phyloP scores from a whole-genome alignment of 92 coral and sea anemone genomes.

The Galaxea fascicularis region DNA sequence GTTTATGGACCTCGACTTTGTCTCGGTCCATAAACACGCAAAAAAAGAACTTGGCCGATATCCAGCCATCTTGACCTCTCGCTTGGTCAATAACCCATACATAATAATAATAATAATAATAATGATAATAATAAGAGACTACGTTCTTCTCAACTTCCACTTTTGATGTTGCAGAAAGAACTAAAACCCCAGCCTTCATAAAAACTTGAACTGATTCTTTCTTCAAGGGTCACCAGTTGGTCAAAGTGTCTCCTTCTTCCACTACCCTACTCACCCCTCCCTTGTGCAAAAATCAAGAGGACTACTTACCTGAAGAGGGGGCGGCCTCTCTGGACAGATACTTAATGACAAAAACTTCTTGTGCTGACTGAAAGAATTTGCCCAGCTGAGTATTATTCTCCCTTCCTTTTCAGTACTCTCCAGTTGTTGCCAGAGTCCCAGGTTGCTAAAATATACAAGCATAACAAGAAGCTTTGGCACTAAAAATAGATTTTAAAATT shows the following conservation, averaged over 20 bases:
- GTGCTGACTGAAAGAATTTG: slow-evolving; percentile 68
- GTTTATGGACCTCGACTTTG: too few relatives aligned
- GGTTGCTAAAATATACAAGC: slow-evolving; percentile 32
- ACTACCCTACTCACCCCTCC: background rate
- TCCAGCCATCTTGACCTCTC: too few relatives aligned
- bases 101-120: too few relatives aligned
- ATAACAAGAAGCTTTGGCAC: background rate
- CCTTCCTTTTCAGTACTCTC: slow-evolving; percentile 70
- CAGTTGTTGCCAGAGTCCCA: slow-evolving; percentile 65
- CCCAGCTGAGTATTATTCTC: slow-evolving; percentile 76
- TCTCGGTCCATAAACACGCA: too few relatives aligned
- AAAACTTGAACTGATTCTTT: too few relatives aligned
- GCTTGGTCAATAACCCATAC: too few relatives aligned
- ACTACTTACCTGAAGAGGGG: slow-evolving; percentile 44
- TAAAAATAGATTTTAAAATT: too few relatives aligned
- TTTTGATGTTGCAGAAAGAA: too few relatives aligned
- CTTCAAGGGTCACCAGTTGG: background rate
- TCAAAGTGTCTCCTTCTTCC: background rate
- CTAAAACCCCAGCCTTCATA: too few relatives aligned
- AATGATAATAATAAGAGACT: too few relatives aligned
- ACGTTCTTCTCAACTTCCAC: too few relatives aligned
- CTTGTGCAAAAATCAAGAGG: background rate
- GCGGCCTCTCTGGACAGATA: slow-evolving; percentile 50
- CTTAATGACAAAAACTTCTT: slow-evolving; percentile 52
- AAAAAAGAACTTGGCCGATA: too few relatives aligned